Percentiles rank a stretch among this genome's conserved stretches.
These are phyloP conservation scores for Orius insidiosus DNA, from an alignment of 1,140 invertebrate species.

Conservation along the genomic window DNA sequence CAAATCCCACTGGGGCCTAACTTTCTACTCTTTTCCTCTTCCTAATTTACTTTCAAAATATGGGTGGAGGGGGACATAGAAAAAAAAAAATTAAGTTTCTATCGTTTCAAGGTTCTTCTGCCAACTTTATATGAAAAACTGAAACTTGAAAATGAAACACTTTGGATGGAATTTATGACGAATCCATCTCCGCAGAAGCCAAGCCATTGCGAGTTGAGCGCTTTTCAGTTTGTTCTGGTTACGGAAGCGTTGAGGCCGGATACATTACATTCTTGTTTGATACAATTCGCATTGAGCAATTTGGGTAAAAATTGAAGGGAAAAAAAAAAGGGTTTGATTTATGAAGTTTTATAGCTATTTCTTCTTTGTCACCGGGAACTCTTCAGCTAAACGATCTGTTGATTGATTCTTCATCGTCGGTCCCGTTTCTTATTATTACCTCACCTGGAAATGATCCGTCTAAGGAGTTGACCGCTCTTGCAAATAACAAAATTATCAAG, in stretches of 20 bases:
- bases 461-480: conserved; percentile 49
- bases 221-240: conserved; percentile 72
- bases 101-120: conserved; percentile 32
- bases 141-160: conserved; percentile 36
- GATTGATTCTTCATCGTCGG: conserved; percentile 34
- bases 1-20: too few species aligned
- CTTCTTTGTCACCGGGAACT: conserved; percentile 40
- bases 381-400: conserved; percentile 40
- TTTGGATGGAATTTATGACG: conserved; percentile 49
- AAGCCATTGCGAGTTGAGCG: conserved; percentile 31
- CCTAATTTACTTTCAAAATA: too few species aligned
- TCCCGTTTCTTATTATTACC: conserved; percentile 61
- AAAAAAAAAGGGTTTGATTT: too few species aligned
- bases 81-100: too few species aligned
- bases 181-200: conserved; percentile 26
- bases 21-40: too few species aligned
- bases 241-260: conserved; percentile 71
- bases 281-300: conserved; percentile 46
- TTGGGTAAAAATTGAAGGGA: too few species aligned
- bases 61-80: too few species aligned
- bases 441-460: conserved; percentile 68
- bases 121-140: conserved; percentile 44
- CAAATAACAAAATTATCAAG: conserved; percentile 19
- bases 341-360: conserved; percentile 30
- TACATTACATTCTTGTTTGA: conserved; percentile 50